Conservation (phyloP, 1,140 invertebrate species). For the Cydia amplana region DNA sequence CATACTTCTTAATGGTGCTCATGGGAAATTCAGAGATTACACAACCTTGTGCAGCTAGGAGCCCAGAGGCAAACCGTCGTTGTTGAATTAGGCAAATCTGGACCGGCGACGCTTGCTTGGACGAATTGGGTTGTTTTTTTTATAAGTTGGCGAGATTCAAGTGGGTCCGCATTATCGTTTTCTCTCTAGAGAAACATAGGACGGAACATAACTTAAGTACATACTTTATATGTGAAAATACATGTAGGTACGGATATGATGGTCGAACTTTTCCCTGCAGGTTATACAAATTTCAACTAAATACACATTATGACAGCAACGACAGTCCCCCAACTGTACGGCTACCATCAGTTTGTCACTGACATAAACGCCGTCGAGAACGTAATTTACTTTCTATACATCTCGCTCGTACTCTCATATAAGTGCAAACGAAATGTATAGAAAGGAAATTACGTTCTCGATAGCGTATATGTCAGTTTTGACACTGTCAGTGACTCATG, state of each 20-base stretch:
- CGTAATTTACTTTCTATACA: no score
- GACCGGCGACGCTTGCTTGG: neutral
- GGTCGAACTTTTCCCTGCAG: neutral
- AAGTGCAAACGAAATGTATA: no score
- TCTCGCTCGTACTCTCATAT: no score
- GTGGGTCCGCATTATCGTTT: neutral
- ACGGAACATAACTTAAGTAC: no score
- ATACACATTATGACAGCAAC: neutral
- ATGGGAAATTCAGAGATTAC: slow-evolving; percentile 27
- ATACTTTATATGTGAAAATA: no score
- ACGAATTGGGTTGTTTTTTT: neutral
- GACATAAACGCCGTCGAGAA: no score
- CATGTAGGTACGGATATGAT: no score
- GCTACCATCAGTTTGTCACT: no score
- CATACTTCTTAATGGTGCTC: neutral
- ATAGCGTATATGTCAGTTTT: no score
- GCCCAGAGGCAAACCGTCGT: neutral
- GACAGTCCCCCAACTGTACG: neutral
- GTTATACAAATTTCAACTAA: neutral
- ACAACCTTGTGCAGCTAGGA: neutral
- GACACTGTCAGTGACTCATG: no score
- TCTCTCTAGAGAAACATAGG: neutral
- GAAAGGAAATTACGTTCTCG: no score
- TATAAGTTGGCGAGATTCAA: neutral
- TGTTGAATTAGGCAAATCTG: neutral